A percentile compares a stretch with the other conserved stretches of the same genome.
Evolutionary conservation across 2,113 vertebrate species (phyloP).

Genomic region (Meriones unguiculatus): DNA sequence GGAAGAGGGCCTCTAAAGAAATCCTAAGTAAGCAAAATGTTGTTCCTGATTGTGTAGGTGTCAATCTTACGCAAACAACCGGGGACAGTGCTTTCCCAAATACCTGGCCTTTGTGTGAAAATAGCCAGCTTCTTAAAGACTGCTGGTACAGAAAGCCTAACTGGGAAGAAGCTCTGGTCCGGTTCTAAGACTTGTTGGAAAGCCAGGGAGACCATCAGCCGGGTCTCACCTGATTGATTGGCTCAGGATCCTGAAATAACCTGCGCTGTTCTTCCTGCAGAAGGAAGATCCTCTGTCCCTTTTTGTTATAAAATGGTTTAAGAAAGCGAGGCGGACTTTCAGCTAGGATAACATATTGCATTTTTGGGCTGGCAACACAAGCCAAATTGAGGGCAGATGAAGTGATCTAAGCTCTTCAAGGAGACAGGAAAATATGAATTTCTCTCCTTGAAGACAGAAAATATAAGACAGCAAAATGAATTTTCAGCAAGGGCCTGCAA

Average conservation of each 20-base stretch:
- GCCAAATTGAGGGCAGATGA: constrained; percentile 9
- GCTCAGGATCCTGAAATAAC: neutral
- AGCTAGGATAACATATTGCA: constrained; percentile 13
- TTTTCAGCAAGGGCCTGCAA: neutral
- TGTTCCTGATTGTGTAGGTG: constrained; percentile 58
- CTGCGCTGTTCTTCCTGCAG: neutral
- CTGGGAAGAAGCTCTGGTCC: neutral
- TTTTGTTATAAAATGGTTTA: constrained; percentile 15
- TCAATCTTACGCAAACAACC: constrained; percentile 63
- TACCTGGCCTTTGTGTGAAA: constrained; percentile 29
- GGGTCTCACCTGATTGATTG: neutral
- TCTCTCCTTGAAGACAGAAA: too few species aligned
- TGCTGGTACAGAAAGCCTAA: neutral
- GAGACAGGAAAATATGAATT: neutral
- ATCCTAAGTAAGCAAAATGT: constrained; percentile 59
- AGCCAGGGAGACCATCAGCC: constrained; percentile 3
- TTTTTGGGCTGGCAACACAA: constrained; percentile 33
- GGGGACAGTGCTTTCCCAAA: constrained; percentile 40
- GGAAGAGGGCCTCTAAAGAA: constrained; percentile 62
- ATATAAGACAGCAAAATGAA: neutral
- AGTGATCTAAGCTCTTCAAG: constrained; percentile 14
- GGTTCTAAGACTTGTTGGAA: constrained; percentile 60
- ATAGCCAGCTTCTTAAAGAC: neutral
- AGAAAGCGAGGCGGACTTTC: constrained; percentile 3
- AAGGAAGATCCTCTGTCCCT: constrained; percentile 15